Evolutionary conservation across 2,113 vertebrate genomes (phyloP), one percentile per base, ranked within the genome.

Genomic region (Gopherus flavomarginatus): DNA sequence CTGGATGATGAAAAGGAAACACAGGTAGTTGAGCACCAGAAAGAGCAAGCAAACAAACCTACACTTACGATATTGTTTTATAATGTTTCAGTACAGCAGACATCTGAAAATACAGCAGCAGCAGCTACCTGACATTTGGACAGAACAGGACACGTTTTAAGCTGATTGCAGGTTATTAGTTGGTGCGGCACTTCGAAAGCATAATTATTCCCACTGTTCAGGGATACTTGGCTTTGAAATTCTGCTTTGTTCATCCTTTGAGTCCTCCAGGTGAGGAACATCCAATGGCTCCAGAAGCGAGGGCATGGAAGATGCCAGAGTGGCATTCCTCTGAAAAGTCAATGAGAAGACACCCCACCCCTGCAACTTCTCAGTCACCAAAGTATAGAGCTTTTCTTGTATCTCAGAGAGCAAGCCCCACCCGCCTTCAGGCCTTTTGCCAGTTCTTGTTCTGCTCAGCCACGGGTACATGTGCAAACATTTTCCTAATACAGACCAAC

Each of bases 1-100:
- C 99, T 99, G 97, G 4, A 77, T 2, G n/a, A 53, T n/a, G n/a
- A 47, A 93, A 26, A 59, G 90, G 81, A 72, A n/a, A 62, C 83
- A 79, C 3, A 44, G 22, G 54, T n/a, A 5, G 13, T 56, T 95
- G n/a, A 95, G 2, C 6, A 17, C 10, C 6, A 24, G 8, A 0
- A 4, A 3, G 27, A 21, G 2, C 27, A n/a, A 96, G 27, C 54
- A 2, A 78, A 24, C 65, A 69, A 27, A 59, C 12, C 11, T 5
- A 10, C 42, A 27, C 10, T 90, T 9, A 59, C 85, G 83, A 81
- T 31, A 54, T 87, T 75, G 90, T 89, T 86, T 27, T 57, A 57
- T 29, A 72, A 93, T 86, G 86, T 84, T 56, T 83, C n/a, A 57
- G 83, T 35, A 4, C 22, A 65, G 49, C 29, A 75, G 94, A 22